These are phyloP conservation scores for Hesperia comma DNA, from an alignment of 2,888 invertebrate species.

Conservation along the genomic window DNA sequence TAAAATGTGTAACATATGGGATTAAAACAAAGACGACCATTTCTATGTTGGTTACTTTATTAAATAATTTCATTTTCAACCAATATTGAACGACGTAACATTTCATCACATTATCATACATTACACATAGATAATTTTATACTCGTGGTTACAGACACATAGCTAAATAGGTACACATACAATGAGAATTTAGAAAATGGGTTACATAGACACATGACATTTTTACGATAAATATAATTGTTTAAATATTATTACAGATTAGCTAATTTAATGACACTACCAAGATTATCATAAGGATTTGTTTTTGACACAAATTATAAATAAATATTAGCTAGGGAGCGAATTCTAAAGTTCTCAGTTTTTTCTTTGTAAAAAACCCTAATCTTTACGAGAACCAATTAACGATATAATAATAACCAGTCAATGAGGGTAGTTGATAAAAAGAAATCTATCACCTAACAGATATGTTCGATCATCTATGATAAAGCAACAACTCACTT, in stretches of 20 bases:
- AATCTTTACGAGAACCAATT: slow-evolving; percentile 21
- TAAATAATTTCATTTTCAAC: slow-evolving; percentile 82
- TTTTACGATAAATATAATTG: slow-evolving; percentile 37
- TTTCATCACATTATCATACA: slow-evolving; percentile 75
- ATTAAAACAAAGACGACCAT: slow-evolving; percentile 7
- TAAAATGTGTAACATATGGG: no score
- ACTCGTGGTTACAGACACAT: slow-evolving; percentile 76
- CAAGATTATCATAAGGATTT: slow-evolving; percentile 17
- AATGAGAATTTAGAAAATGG: slow-evolving; percentile 55
- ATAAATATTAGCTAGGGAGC: background rate
- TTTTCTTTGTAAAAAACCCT: slow-evolving; percentile 2
- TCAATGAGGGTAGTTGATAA: slow-evolving; percentile 57
- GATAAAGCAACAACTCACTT: slow-evolving; percentile 79
- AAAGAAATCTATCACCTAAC: slow-evolving; percentile 63
- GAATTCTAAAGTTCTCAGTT: background rate
- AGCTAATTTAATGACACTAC: slow-evolving; percentile 48
- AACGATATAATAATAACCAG: slow-evolving; percentile 59
- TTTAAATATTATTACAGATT: slow-evolving; percentile 55
- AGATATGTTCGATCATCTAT: slow-evolving; percentile 76
- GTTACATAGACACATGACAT: slow-evolving; percentile 56
- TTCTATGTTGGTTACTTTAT: slow-evolving; percentile 77
- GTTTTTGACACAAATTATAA: slow-evolving; percentile 3
- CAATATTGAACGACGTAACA: slow-evolving; percentile 79
- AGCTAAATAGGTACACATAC: slow-evolving; percentile 64
- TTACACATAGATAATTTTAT: slow-evolving; percentile 67